A percentile compares a stretch with the other conserved stretches of the same genome.
Conservation (phyloP, 2,113 vertebrate species). For the Otocyon megalotis region DNA sequence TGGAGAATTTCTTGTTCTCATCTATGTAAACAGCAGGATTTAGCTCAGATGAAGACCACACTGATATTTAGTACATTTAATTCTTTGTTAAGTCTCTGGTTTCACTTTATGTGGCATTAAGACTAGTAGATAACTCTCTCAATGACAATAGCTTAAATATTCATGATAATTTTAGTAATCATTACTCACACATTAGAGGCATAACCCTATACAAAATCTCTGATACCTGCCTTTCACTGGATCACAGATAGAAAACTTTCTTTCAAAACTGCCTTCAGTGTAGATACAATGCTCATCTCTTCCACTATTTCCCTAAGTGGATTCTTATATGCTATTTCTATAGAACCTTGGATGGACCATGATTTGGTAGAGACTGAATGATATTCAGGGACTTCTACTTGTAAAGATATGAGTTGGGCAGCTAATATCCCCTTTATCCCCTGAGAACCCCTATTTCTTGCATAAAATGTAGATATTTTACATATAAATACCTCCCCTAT, state of each 20-base stretch:
- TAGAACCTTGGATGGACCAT: not conserved
- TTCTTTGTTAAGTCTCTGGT: constrained; percentile 47
- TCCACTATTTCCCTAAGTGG: not conserved
- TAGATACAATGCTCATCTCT: not conserved
- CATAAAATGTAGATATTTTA: not conserved
- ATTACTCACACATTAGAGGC: not conserved
- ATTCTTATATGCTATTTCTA: not conserved
- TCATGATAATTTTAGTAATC: not conserved
- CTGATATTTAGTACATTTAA: not conserved
- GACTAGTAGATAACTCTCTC: not conserved
- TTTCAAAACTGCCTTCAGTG: not conserved
- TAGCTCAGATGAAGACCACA: not conserved
- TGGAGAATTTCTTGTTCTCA: constrained; percentile 44
- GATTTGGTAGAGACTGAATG: not conserved
- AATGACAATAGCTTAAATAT: not conserved
- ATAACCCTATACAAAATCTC: not conserved
- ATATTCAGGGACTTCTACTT: not conserved
- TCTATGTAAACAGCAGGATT: constrained; percentile 3
- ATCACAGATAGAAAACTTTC: not conserved
- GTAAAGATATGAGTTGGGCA: not conserved
- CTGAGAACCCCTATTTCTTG: not conserved
- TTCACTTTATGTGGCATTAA: constrained; percentile 12
- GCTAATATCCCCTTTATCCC: not conserved
- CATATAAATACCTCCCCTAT: not conserved
- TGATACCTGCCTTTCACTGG: not conserved